A percentile compares a stretch with the other conserved stretches of the same genome.
These are phyloP conservation scores for Spongilla lacustris DNA, from an alignment of 37 sponge, comb jelly and placozoan genomes.

Conservation along the genomic window DNA sequence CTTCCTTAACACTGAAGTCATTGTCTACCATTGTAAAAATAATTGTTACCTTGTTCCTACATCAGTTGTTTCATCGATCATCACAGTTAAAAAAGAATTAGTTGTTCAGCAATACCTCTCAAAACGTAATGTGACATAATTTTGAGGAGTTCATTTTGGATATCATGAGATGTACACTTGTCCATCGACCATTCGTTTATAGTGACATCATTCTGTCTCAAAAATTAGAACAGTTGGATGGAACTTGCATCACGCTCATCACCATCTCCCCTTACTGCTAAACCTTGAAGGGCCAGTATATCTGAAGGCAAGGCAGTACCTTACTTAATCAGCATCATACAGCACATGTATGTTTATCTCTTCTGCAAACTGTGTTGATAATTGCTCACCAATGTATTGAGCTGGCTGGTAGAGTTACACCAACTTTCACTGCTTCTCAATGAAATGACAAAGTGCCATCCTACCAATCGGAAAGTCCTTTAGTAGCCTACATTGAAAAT, in stretches of 20 bases:
- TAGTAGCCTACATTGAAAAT: neutral
- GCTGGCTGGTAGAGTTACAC: constrained; percentile 6
- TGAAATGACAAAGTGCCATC: neutral
- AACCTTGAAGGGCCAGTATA: constrained; percentile 17
- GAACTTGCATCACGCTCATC: too few relatives aligned
- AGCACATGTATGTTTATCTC: constrained; percentile 20
- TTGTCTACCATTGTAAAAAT: constrained; percentile 45
- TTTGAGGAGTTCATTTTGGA: constrained; percentile 40
- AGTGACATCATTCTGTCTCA: too few relatives aligned
- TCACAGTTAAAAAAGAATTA: constrained; percentile 6
- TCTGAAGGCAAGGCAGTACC: neutral
- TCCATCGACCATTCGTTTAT: neutral
- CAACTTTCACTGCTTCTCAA: constrained; percentile 29
- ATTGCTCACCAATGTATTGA: too few relatives aligned
- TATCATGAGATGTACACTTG: constrained; percentile 27
- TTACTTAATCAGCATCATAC: constrained; percentile 26
- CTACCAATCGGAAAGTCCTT: neutral
- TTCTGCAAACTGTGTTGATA: neutral
- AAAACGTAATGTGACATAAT: constrained; percentile 25
- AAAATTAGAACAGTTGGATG: too few relatives aligned
- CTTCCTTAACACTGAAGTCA: constrained; percentile 39
- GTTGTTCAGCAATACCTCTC: constrained; percentile 11
- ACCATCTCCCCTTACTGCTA: constrained; percentile 19
- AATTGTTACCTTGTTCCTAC: constrained; percentile 49
- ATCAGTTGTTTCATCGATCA: constrained; percentile 54